A percentile compares a stretch with the other conserved stretches of the same genome.
Evolutionary conservation across 2,888 invertebrate species (phyloP).

Genomic region (Mythimna vitellina): DNA sequence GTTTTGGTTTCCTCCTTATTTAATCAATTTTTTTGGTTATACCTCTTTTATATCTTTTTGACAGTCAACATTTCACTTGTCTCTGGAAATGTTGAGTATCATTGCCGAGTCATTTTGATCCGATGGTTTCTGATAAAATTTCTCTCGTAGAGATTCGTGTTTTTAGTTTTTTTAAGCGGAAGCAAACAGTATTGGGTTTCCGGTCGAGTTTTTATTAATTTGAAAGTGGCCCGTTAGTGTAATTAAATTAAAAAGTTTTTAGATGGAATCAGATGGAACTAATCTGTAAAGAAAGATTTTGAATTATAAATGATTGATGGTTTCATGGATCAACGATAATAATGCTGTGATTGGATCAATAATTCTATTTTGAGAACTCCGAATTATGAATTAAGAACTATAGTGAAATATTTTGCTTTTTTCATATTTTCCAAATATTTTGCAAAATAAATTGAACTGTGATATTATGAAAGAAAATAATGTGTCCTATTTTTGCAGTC

Average conservation of each 20-base stretch:
- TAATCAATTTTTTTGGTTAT: not conserved
- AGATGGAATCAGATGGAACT: constrained; percentile 30
- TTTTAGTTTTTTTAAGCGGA: constrained; percentile 77
- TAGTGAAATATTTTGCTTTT: not conserved
- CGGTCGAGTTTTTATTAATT: constrained; percentile 71
- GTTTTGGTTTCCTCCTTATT: not conserved
- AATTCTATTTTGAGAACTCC: not conserved
- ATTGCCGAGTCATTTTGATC: constrained; percentile 68
- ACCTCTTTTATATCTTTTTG: not conserved
- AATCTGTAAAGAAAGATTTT: constrained; percentile 39
- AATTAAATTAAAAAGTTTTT: constrained; percentile 73
- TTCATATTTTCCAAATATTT: not conserved
- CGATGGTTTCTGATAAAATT: constrained; percentile 69
- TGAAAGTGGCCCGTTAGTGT: constrained; percentile 71
- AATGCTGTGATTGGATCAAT: not conserved
- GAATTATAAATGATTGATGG: constrained; percentile 38
- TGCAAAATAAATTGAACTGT: not conserved
- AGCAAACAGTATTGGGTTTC: constrained; percentile 79
- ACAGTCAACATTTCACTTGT: not conserved
- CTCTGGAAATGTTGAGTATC: constrained; percentile 72
- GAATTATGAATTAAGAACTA: not conserved
- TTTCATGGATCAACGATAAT: not conserved
- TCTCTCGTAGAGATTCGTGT: constrained; percentile 68
- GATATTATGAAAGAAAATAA: not conserved
- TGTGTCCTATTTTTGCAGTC: not conserved